Conservation (phyloP, 1,140 invertebrate genomes). For the Leucophenga varia region DNA sequence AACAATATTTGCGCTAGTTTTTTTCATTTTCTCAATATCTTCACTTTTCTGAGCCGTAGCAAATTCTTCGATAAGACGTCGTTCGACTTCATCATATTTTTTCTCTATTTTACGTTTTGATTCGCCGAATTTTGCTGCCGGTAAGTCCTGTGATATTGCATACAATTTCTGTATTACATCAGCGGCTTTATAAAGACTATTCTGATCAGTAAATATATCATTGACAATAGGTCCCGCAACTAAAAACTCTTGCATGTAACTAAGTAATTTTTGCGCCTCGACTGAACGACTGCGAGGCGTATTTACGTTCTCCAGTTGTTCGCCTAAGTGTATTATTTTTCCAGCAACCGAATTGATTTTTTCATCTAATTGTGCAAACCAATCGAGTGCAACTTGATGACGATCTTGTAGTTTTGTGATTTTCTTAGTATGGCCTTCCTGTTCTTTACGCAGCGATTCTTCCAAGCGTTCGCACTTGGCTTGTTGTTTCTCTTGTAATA, state of each 20-base stretch:
- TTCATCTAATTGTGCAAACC: constrained; percentile 91
- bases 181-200: constrained; percentile 91
- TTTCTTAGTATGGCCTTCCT: constrained; percentile 79
- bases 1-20: constrained; percentile 88
- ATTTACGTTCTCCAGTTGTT: constrained; percentile 96
- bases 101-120: constrained; percentile 86
- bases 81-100: constrained; percentile 96
- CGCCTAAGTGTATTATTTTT: constrained; percentile 95
- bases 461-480: constrained; percentile 88
- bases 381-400: constrained; percentile 74
- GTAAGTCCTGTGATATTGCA: constrained; percentile 92
- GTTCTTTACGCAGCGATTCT: constrained; percentile 80
- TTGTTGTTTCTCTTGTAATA: constrained; percentile 81
- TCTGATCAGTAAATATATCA: constrained; percentile 84
- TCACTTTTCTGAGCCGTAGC: constrained; percentile 80
- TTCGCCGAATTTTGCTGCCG: constrained; percentile 81
- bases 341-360: constrained; percentile 96
- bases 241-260: constrained; percentile 91
- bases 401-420: constrained; percentile 82
- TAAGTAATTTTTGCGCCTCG: constrained; percentile 92
- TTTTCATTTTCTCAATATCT: constrained; percentile 88
- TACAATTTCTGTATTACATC: constrained; percentile 98
- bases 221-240: constrained; percentile 82
- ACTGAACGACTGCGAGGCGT: constrained; percentile 89
- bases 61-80: constrained; percentile 93